These are phyloP conservation scores for Taenioides sp. DNA, from an alignment of 2,797 vertebrate genomes.

Conservation along the genomic window DNA sequence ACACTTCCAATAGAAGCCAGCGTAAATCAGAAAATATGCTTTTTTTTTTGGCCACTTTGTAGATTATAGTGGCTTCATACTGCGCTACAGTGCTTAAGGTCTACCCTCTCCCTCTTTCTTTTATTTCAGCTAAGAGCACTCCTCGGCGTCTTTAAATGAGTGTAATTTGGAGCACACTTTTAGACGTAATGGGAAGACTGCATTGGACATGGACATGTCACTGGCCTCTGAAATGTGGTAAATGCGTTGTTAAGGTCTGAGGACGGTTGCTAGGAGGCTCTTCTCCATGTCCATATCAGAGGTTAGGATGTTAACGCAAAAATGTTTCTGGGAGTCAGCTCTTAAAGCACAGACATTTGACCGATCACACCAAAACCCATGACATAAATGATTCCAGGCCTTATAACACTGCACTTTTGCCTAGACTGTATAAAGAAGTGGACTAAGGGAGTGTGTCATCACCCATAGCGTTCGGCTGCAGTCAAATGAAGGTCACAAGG, in stretches of 20 bases:
- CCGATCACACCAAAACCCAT: background rate
- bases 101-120: slow-evolving; percentile 42
- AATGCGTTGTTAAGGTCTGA: slow-evolving; percentile 33
- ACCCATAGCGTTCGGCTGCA: too few species aligned
- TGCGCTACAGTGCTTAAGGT: slow-evolving; percentile 42
- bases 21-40: slow-evolving; percentile 69
- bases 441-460: too few species aligned
- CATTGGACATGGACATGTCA: slow-evolving; percentile 44
- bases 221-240: slow-evolving; percentile 54
- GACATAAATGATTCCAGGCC: background rate
- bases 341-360: slow-evolving; percentile 5
- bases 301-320: slow-evolving; percentile 33
- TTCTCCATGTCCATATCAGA: slow-evolving; percentile 10
- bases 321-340: slow-evolving; percentile 25
- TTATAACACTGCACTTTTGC: background rate
- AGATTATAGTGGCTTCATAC: slow-evolving; percentile 54
- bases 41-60: slow-evolving; percentile 69
- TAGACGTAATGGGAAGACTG: slow-evolving; percentile 52
- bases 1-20: slow-evolving; percentile 64
- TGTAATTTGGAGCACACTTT: slow-evolving; percentile 66
- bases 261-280: slow-evolving; percentile 22
- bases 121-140: slow-evolving; percentile 58
- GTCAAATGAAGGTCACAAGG: too few species aligned
- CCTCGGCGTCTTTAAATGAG: slow-evolving; percentile 64
- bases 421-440: too few species aligned